A percentile compares a stretch with the other conserved stretches of the same genome.
Conservation (phyloP, 2,888 invertebrate species). For the Brassicogethes aeneus region DNA sequence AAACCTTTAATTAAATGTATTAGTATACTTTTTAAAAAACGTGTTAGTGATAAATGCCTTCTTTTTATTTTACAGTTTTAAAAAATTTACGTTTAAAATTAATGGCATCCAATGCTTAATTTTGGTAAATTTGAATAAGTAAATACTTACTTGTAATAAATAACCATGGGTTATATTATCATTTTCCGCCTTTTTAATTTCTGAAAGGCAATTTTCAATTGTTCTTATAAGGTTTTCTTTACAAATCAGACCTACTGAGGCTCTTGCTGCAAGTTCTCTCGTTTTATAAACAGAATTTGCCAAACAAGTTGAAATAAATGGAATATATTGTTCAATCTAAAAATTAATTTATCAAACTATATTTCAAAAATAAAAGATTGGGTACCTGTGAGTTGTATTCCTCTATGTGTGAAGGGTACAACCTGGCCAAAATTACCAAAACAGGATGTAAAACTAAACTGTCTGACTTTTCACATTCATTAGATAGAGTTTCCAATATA, state of each 20-base stretch:
- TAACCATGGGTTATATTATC: conserved; percentile 60
- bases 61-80: too few relatives aligned
- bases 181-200: conserved; percentile 20
- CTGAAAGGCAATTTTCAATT: conserved; percentile 22
- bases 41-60: too few relatives aligned
- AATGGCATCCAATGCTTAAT: too few relatives aligned
- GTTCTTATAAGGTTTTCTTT: conserved; percentile 24
- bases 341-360: too few relatives aligned
- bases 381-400: conserved; percentile 53
- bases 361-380: too few relatives aligned
- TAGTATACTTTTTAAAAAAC: too few relatives aligned
- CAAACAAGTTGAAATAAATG: conserved; percentile 55
- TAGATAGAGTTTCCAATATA: conserved; percentile 32
- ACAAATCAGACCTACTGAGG: conserved; percentile 53
- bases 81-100: too few relatives aligned
- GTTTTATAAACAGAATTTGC: conserved; percentile 58
- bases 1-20: too few relatives aligned
- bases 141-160: conserved; percentile 50
- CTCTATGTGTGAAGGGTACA: conserved; percentile 68
- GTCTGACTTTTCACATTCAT: conserved; percentile 35
- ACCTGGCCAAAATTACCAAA: conserved; percentile 64
- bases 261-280: conserved; percentile 63
- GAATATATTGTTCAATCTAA: conserved; percentile 57
- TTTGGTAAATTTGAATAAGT: too few relatives aligned
- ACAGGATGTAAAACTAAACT: conserved; percentile 66